Base-by-base conservation (phyloP, 1,140 invertebrate genomes). In the Cyrtorhinus lividipennis region DNA sequence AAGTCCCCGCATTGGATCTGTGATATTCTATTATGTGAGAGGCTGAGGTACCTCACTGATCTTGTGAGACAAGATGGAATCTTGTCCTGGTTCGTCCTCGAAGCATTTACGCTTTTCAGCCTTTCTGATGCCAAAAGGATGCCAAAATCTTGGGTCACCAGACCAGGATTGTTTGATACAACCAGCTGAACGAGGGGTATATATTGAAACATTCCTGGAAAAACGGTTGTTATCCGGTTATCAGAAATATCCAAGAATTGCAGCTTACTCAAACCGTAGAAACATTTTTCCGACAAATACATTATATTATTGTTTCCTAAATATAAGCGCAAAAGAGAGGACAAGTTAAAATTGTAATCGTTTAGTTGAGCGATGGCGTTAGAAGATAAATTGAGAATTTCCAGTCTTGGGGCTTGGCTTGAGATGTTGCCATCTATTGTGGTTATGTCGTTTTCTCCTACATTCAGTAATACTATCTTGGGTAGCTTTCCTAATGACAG, bases 21-120 rank as follows among this genome's bases (percentile, higher is more conserved):
- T 58, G 77, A 80, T 48, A 91, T 79, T 65, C 78, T 80, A 70
- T 95, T 95, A 15, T 85, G 83, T 1, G 85, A 80, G 0, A 94
- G 73, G 25, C 84, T 81, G 22, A 95, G 75, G 63, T 87, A 86
- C 23, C 86, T 76, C 18, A 95, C 84, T 0, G 88, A 91, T 70
- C 86, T 83, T 5, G 91, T 92, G 57, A 95, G 76, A 46, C 87
- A 84, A 57, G 85, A 84, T 1, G 92, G 91, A 22, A 95, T 84
- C 68, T 84, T 79, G 60, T 78, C 81, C 15, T 95, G 77, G 24
- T 86, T 84, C 1, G 86, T 90, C 62, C 82, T 79, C 2, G 90
- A 89, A 1, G 89, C 86, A 71, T 92, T 89, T 18, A 92, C 82
- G 56, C 85, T 84, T 72, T 88, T 85, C 25, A 90, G 73, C 62